phyloP scores from a whole-genome alignment of 2,113 vertebrate genomes.

The Lagopus muta region DNA sequence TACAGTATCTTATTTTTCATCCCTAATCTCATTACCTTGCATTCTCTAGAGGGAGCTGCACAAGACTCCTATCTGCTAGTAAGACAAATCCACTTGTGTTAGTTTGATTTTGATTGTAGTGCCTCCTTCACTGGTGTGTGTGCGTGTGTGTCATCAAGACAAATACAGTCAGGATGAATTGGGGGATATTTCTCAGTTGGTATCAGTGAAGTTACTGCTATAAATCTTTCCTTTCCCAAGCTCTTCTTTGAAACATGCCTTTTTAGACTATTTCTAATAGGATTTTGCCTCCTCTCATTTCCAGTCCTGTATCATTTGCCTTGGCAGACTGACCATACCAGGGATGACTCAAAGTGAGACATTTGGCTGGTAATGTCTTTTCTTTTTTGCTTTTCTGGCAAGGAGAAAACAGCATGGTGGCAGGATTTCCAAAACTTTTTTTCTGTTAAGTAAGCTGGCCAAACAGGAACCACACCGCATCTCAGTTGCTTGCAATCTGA shows the following conservation, averaged over 20 bases:
- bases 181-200: background rate
- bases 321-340: background rate
- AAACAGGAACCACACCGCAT: background rate
- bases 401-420: background rate
- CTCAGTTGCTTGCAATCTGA: background rate
- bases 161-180: background rate
- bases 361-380: background rate
- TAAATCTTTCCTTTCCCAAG: background rate
- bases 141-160: background rate
- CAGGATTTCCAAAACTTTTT: background rate
- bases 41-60: background rate
- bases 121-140: background rate
- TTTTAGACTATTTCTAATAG: background rate
- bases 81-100: background rate
- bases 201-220: background rate
- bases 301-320: background rate
- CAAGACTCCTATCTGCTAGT: background rate
- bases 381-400: background rate
- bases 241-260: background rate
- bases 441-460: background rate
- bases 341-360: background rate
- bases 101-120: background rate
- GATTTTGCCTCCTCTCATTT: background rate
- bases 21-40: constrained; percentile 20
- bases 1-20: constrained; percentile 30